Conservation (phyloP, 2,797 vertebrate species). For the Zonotrichia albicollis region DNA sequence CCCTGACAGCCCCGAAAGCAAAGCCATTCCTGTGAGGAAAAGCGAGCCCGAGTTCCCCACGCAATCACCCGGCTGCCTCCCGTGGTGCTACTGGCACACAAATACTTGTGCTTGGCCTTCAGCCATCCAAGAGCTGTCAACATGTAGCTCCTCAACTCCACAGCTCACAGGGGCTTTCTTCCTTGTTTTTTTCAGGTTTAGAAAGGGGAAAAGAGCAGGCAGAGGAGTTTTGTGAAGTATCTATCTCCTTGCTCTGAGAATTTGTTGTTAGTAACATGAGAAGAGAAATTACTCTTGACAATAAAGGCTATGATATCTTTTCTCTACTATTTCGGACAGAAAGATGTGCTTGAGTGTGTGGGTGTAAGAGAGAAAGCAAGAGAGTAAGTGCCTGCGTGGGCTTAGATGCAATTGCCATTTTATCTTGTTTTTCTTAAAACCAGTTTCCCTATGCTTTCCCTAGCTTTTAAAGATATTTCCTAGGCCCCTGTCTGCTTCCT, state of each 20-base stretch:
- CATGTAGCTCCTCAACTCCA: neutral
- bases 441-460: neutral
- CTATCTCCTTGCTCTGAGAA: neutral
- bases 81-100: neutral
- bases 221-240: neutral
- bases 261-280: neutral
- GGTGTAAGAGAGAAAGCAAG: constrained; percentile 15
- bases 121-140: neutral
- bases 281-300: constrained; percentile 36
- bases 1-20: neutral
- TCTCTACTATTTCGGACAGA: neutral
- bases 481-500: neutral
- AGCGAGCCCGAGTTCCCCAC: neutral
- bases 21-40: neutral
- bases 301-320: constrained; percentile 6
- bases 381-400: neutral
- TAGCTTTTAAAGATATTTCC: neutral
- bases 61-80: neutral
- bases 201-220: neutral
- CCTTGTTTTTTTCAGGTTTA: neutral
- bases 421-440: constrained; percentile 1
- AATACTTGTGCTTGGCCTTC: neutral
- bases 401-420: constrained; percentile 23
- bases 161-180: neutral
- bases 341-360: neutral